Percentiles rank a stretch among this genome's conserved stretches.
phyloP scores from a whole-genome alignment of 2,797 vertebrate species.

The Hyperoplus immaculatus region DNA sequence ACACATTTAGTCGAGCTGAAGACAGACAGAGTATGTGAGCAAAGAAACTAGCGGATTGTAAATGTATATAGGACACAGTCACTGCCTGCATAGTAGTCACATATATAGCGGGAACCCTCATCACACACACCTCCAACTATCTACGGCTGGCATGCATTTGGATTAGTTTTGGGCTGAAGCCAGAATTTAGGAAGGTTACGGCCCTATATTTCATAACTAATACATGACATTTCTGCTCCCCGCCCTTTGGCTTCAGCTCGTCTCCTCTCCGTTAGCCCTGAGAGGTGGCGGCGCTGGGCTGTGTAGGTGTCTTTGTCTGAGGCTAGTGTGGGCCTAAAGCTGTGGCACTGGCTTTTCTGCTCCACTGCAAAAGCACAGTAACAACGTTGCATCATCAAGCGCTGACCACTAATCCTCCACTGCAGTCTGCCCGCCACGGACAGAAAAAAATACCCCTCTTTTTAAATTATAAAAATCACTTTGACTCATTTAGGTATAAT shows the following conservation, averaged over 20 bases:
- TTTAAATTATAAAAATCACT: slow-evolving; percentile 53
- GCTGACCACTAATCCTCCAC: slow-evolving; percentile 70
- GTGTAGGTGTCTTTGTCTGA: slow-evolving; percentile 79
- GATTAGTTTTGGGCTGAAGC: slow-evolving; percentile 66
- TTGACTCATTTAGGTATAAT: slow-evolving; percentile 60
- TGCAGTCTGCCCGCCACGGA: slow-evolving; percentile 56
- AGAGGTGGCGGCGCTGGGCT: slow-evolving; percentile 52
- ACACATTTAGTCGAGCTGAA: slow-evolving; percentile 66
- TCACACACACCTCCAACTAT: slow-evolving; percentile 52
- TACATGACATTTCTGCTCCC: slow-evolving; percentile 76
- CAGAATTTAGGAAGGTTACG: slow-evolving; percentile 50
- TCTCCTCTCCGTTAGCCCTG: slow-evolving; percentile 47
- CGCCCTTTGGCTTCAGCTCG: slow-evolving; percentile 64
- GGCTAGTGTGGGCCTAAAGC: slow-evolving; percentile 55
- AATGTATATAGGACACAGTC: slow-evolving; percentile 26
- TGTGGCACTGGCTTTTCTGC: slow-evolving; percentile 71
- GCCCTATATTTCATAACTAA: slow-evolving; percentile 76
- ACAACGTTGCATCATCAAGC: slow-evolving; percentile 77
- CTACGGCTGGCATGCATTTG: slow-evolving; percentile 36
- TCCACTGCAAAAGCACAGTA: slow-evolving; percentile 74
- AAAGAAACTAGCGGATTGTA: slow-evolving; percentile 42
- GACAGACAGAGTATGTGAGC: slow-evolving; percentile 69
- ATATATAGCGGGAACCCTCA: neutral
- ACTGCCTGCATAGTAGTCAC: neutral
- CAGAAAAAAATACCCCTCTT: slow-evolving; percentile 47